Conservation (phyloP, 2,888 invertebrate genomes). For the Cryptocheilus praepositus region DNA sequence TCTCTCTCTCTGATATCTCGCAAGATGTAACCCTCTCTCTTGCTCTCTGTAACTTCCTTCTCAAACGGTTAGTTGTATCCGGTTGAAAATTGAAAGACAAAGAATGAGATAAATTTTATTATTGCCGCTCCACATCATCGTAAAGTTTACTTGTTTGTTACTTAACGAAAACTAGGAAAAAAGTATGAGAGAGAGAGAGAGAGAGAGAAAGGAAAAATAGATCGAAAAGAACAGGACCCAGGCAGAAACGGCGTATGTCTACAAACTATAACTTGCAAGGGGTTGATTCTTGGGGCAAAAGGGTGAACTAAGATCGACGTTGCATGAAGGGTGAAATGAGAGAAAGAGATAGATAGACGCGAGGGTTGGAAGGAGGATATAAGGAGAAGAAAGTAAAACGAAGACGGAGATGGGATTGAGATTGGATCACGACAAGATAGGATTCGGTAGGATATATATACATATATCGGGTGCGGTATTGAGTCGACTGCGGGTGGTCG, state of each 20-base stretch:
- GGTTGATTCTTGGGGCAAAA: not conserved
- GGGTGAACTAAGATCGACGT: no score
- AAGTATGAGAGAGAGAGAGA: not conserved
- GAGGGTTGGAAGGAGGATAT: constrained; percentile 12
- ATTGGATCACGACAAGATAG: constrained; percentile 63
- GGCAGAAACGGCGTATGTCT: not conserved
- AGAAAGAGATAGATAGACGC: constrained; percentile 19
- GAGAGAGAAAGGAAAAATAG: not conserved
- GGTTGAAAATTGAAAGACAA: not conserved
- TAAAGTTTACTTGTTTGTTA: not conserved
- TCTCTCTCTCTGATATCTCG: no score
- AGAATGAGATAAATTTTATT: not conserved
- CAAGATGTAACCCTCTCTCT: not conserved
- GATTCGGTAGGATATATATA: constrained; percentile 55
- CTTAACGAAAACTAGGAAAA: not conserved
- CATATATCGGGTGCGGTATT: constrained; percentile 36
- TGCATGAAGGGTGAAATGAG: not conserved
- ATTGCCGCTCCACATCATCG: not conserved
- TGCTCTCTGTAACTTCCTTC: not conserved
- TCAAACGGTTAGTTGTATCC: not conserved
- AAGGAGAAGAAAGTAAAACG: constrained; percentile 14
- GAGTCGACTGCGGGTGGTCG: constrained; percentile 42
- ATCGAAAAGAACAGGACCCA: no score
- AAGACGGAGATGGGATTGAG: constrained; percentile 47
- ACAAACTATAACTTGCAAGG: not conserved